phyloP scores from a whole-genome alignment of 2,888 invertebrate genomes.

The Clostera curtula region DNA sequence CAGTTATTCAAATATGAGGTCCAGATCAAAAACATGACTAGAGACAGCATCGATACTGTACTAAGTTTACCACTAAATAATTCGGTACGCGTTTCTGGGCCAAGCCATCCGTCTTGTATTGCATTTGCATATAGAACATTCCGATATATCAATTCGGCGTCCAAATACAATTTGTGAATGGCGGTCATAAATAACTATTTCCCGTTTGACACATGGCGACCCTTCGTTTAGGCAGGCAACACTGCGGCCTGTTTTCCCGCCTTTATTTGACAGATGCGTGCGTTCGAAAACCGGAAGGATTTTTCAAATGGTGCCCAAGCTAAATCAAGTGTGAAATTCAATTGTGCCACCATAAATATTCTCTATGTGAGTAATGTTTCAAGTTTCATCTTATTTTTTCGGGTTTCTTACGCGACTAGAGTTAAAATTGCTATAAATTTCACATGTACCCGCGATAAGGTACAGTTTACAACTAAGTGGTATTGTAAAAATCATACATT shows the following conservation, averaged over 20 bases:
- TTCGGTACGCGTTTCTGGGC: slow-evolving; percentile 57
- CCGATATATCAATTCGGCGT: slow-evolving; percentile 71
- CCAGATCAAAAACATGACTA: too few relatives aligned
- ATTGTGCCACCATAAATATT: slow-evolving; percentile 64
- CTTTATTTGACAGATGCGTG: slow-evolving; percentile 67
- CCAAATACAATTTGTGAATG: slow-evolving; percentile 72
- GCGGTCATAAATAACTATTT: slow-evolving; percentile 71
- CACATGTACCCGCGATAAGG: too few relatives aligned
- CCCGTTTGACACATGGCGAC: slow-evolving; percentile 67
- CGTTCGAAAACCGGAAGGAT: slow-evolving; percentile 58
- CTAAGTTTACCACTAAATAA: slow-evolving; percentile 42
- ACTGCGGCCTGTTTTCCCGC: slow-evolving; percentile 57
- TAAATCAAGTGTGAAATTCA: slow-evolving; percentile 74
- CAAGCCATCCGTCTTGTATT: slow-evolving; percentile 59
- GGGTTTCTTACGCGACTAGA: too few relatives aligned
- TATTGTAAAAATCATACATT: too few relatives aligned
- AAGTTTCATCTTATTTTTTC: too few relatives aligned
- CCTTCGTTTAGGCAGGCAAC: slow-evolving; percentile 49
- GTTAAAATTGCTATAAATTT: too few relatives aligned
- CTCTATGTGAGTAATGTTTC: slow-evolving; percentile 53
- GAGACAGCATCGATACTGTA: too few relatives aligned
- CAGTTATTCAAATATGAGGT: too few relatives aligned
- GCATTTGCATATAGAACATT: slow-evolving; percentile 74
- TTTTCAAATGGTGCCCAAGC: slow-evolving; percentile 46
- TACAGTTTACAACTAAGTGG: too few relatives aligned